Evolutionary conservation across 2,888 invertebrate genomes (phyloP).

Genomic region (Andrena camellia): DNA sequence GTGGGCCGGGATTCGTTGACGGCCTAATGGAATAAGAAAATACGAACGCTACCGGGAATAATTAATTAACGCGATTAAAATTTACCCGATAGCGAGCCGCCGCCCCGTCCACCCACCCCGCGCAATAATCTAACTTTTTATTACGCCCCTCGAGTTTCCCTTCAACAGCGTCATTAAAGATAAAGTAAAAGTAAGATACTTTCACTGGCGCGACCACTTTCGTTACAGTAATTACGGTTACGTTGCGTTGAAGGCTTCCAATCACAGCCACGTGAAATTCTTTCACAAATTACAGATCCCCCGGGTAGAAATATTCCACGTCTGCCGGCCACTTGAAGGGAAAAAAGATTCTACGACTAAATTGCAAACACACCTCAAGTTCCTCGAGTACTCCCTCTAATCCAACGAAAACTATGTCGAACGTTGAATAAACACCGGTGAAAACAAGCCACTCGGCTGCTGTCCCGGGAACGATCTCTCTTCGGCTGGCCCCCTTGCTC

Average conservation of each 20-base stretch:
- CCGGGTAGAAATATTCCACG: slow-evolving; percentile 2
- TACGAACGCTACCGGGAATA: slow-evolving; percentile 35
- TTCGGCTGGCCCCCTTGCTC: neutral
- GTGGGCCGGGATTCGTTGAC: slow-evolving; percentile 27
- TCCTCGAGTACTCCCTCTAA: slow-evolving; percentile 6
- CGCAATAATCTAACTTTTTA: slow-evolving; percentile 24
- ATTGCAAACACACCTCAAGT: slow-evolving; percentile 26
- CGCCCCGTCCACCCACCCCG: neutral
- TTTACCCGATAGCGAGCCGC: slow-evolving; percentile 10
- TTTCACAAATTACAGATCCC: neutral
- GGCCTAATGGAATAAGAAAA: slow-evolving; percentile 49
- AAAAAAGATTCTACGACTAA: slow-evolving; percentile 8
- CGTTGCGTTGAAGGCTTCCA: slow-evolving; percentile 1
- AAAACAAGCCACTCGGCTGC: slow-evolving; percentile 43
- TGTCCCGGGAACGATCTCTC: slow-evolving; percentile 49
- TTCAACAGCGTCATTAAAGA: neutral
- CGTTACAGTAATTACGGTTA: slow-evolving; percentile 30
- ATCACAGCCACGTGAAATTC: neutral
- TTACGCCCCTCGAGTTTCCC: slow-evolving; percentile 5
- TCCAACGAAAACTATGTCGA: slow-evolving; percentile 35
- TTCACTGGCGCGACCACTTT: neutral
- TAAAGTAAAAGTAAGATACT: slow-evolving; percentile 14
- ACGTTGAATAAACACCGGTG: slow-evolving; percentile 39
- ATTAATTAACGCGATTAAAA: slow-evolving; percentile 48
- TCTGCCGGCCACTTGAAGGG: neutral